Evolutionary conservation across 1,140 invertebrate species (phyloP).

Genomic region (Aradophagus sp.): DNA sequence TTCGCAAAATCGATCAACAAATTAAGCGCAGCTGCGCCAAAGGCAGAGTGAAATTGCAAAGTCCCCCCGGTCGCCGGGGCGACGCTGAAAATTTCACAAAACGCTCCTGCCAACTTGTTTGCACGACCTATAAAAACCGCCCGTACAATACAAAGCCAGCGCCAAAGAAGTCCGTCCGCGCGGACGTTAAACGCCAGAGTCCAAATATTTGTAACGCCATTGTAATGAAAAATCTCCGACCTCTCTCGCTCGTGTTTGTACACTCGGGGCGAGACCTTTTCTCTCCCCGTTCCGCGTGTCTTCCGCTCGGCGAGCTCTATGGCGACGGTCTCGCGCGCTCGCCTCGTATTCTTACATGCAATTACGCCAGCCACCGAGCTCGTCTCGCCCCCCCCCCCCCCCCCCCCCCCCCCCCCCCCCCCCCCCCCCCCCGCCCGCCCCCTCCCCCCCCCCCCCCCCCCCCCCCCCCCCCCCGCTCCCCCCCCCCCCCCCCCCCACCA

Average conservation of each 20-base stretch:
- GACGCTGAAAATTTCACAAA: constrained; percentile 8
- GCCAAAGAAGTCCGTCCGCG: neutral
- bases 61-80: too few relatives aligned
- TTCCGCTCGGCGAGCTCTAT: constrained; percentile 32
- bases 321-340: constrained; percentile 27
- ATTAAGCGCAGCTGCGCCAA: too few relatives aligned
- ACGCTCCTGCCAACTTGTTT: constrained; percentile 3
- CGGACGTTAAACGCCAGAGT: constrained; percentile 10
- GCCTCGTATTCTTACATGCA: constrained; percentile 51
- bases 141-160: constrained; percentile 1
- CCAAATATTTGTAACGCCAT: constrained; percentile 26
- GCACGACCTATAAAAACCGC: constrained; percentile 2
- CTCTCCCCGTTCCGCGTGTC: constrained; percentile 15
- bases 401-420: too few relatives aligned
- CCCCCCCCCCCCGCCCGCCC: too few relatives aligned
- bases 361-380: constrained; percentile 48
- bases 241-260: neutral
- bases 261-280: constrained; percentile 9
- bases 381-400: too few relatives aligned
- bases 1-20: too few relatives aligned
- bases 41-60: too few relatives aligned
- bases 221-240: constrained; percentile 33
- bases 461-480: too few relatives aligned
- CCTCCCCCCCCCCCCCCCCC: too few relatives aligned
- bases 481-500: too few relatives aligned